Evolutionary conservation across 1,140 invertebrate genomes (phyloP), one percentile per base, ranked within the genome.

Genomic region (Brachionus rotundiformis): DNA sequence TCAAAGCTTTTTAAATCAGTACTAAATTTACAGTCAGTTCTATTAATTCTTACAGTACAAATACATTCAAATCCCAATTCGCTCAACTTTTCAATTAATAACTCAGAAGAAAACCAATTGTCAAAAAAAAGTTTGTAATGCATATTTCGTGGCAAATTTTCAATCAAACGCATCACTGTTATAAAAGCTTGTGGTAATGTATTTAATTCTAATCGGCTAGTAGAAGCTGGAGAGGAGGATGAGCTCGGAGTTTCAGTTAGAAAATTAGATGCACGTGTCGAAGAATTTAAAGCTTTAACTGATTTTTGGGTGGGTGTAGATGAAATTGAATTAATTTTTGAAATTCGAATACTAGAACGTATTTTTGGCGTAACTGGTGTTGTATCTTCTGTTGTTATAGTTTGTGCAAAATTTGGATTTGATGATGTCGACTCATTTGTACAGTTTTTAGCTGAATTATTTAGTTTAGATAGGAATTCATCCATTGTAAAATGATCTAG

Each of bases 91-190:
- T 44, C 71, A 25, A 85, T 29, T 19, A 85, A 83, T 68, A 36
- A 31, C 25, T 85, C 31, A 33, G 80, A 84, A 19, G 79, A 65
- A 82, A 87, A 89, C 82, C 83, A 87, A 83, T 86, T 88, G 82
- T 88, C 86, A 81, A 86, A 85, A 77, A 84, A 85, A 81, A 85
- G 85, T 29, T 86, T 65, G 83, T 87, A 88, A 80, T 85, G 85
- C 81, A 86, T 87, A 54, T 83, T 31, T 82, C 82, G 80, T 63
- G 85, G 85, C 49, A 87, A 83, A 65, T 84, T 84, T 83, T 85
- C 83, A 83, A 84, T 73, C 75, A 87, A 85, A 86, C 86, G 44
- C 84, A 85, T 83, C 84, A 65, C 61, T 65, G 61, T 65, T 31
- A 65, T 31, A 31, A 65, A 65, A 65, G 61, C 61, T 33, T 65